Base-by-base conservation (phyloP, 23 tunicate genomes). In the Styela clava region DNA sequence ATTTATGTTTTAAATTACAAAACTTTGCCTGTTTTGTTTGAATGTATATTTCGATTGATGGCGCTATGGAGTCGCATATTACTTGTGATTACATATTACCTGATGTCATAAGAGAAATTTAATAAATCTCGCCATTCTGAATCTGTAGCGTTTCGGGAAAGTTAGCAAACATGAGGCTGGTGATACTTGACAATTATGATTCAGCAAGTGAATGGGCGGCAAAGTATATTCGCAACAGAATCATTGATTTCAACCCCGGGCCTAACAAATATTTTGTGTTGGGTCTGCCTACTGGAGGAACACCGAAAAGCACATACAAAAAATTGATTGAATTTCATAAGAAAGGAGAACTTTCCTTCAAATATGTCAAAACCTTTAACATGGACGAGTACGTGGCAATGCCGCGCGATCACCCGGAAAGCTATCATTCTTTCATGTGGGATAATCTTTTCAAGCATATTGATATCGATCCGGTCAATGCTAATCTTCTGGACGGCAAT, bases 341-440 rank as follows among this genome's bases (percentile, higher is more conserved):
- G 62, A 24, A 67, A 5, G 97, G 89, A 7, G 64, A 79, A 20
- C 64, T 93, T 23, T 85, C 90, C 7, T 93, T 93, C 82, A 93
- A 93, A 69, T 93, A 84, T 70, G 89, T 93, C 31, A 93, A 93
- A 84, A 93, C 98, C 21, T 93, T 93, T 61, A 93, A 93, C 87
- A 93, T 93, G 98, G 98, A 93, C 69, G 98, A 93, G 73, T 93
- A 93, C 76, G 98, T 93, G 12, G 76, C 67, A 24, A 21, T 93
- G 56, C 89, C 93, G 19, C 85, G 93, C 16, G 89, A 93, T 74
- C 98, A 93, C 69, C 89, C 93, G 1, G 90, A 93, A 72, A 93
- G 98, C 63, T 93, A 93, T 61, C 93, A 88, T 71, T 80, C 92
- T 20, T 93, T 93, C 78, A 88, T 93, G 98, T 93, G 92, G 88